phyloP scores from a whole-genome alignment of 2,888 invertebrate species.

The Erebia ligea region DNA sequence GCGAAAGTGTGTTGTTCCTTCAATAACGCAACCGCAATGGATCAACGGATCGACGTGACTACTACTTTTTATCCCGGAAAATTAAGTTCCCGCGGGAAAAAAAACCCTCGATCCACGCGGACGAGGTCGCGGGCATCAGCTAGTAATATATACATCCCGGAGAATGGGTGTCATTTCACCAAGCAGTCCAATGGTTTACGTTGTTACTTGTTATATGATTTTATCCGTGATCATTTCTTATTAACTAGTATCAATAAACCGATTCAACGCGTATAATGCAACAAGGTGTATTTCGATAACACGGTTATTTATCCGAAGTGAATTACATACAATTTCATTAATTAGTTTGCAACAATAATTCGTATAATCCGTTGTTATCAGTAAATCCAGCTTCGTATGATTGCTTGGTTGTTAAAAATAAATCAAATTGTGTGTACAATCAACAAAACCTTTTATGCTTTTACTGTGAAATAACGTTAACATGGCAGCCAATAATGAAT shows the following conservation, averaged over 20 bases:
- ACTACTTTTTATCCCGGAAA: no score
- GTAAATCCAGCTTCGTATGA: slow-evolving; percentile 47
- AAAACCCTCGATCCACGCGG: no score
- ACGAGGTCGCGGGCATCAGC: no score
- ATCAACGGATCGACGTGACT: no score
- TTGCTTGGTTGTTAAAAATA: slow-evolving; percentile 55
- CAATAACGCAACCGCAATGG: no score
- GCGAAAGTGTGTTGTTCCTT: no score
- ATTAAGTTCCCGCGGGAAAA: no score
- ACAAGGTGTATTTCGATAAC: slow-evolving; percentile 51
- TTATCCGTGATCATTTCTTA: slow-evolving; percentile 9
- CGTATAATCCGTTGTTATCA: slow-evolving; percentile 62
- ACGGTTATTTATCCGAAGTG: slow-evolving; percentile 47
- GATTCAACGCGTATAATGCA: slow-evolving; percentile 46
- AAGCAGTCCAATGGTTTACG: no score
- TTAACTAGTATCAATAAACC: slow-evolving; percentile 34
- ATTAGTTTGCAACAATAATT: slow-evolving; percentile 60
- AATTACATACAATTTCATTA: slow-evolving; percentile 66
- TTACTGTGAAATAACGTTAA: slow-evolving; percentile 3
- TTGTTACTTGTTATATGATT: no score
- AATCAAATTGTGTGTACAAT: slow-evolving; percentile 51
- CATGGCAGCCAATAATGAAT: not conserved
- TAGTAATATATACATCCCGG: no score
- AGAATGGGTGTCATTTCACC: no score
- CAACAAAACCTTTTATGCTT: slow-evolving; percentile 25